phyloP scores from a whole-genome alignment of 1,140 invertebrate species.

The Eumaeus atala region DNA sequence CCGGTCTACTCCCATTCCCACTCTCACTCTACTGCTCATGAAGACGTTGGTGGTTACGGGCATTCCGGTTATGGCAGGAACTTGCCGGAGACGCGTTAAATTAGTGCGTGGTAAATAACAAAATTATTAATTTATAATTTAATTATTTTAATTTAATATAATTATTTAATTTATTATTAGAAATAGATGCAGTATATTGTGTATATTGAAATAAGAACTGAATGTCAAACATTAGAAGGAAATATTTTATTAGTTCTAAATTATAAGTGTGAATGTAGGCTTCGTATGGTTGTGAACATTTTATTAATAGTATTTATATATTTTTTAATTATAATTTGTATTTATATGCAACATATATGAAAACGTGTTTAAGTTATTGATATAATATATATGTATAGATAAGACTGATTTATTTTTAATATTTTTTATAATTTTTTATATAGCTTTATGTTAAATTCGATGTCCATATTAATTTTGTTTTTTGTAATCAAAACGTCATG shows the following conservation, averaged over 20 bases:
- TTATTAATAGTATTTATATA: too few species aligned
- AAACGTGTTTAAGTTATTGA: background rate
- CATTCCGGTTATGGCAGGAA: slow-evolving; percentile 76
- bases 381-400: background rate
- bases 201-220: too few species aligned
- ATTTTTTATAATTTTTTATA: too few species aligned
- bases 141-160: background rate
- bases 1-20: slow-evolving; percentile 83
- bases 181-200: background rate
- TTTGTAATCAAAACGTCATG: background rate
- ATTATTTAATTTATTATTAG: background rate
- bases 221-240: too few species aligned
- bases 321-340: background rate
- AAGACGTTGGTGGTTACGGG: slow-evolving; percentile 78
- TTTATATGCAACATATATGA: background rate
- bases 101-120: background rate
- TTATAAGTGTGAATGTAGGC: too few species aligned
- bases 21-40: slow-evolving; percentile 80
- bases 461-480: background rate
- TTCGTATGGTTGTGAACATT: too few species aligned
- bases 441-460: background rate
- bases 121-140: background rate
- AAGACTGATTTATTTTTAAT: background rate
- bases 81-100: slow-evolving; percentile 43
- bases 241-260: too few species aligned